A percentile compares a stretch with the other conserved stretches of the same genome.
phyloP scores from a whole-genome alignment of 2,797 vertebrate genomes.

The Cryptoprocta ferox region DNA sequence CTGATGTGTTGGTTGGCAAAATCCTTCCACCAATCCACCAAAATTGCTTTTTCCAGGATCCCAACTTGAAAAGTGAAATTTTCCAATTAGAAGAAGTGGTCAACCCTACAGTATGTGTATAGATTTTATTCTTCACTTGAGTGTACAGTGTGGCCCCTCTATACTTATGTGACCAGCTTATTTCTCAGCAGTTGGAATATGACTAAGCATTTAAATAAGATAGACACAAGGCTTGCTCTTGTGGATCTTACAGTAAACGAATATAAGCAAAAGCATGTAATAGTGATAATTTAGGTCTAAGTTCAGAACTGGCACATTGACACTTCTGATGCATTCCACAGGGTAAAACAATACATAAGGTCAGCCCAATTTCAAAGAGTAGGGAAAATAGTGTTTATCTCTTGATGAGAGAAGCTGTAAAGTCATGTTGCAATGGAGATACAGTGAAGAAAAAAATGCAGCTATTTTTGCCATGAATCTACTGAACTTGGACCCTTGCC shows the following conservation, averaged over 20 bases:
- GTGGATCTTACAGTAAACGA: not conserved
- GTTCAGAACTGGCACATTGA: not conserved
- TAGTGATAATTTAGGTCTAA: not conserved
- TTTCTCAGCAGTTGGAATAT: not conserved
- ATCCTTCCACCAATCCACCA: not conserved
- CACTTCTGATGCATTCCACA: not conserved
- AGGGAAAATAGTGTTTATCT: not conserved
- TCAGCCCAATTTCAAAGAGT: not conserved
- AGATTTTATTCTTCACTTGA: not conserved
- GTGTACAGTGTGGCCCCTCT: not conserved
- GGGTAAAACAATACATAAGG: not conserved
- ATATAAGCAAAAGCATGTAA: not conserved
- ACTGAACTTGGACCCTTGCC: fast-evolving
- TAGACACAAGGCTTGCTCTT: not conserved
- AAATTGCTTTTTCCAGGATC: not conserved
- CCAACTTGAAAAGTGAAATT: not conserved
- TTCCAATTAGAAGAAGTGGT: not conserved
- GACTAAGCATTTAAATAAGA: not conserved
- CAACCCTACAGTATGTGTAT: not conserved
- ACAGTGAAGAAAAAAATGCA: not conserved
- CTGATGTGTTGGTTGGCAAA: not conserved
- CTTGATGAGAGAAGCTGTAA: not conserved
- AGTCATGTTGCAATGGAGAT: not conserved
- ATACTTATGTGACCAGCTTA: not conserved
- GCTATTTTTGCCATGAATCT: not conserved